These are phyloP conservation scores for Quiscalus mexicanus DNA, from an alignment of 2,113 vertebrate genomes.

Conservation along the genomic window DNA sequence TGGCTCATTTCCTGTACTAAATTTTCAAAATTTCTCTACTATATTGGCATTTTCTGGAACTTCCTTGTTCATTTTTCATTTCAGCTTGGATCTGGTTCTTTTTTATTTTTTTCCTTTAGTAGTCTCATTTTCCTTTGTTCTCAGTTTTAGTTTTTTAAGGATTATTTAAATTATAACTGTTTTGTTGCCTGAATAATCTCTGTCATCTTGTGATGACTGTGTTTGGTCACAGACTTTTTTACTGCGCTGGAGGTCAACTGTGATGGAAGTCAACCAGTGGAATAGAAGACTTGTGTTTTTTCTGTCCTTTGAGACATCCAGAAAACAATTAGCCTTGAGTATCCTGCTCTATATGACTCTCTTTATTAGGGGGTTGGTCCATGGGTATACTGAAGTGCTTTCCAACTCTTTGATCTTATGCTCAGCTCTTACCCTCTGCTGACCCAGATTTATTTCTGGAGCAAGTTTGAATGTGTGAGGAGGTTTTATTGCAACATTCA, in stretches of 20 bases:
- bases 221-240: not conserved
- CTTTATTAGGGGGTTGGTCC: not conserved
- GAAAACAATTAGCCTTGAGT: not conserved
- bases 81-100: not conserved
- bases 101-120: not conserved
- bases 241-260: rapidly evolving
- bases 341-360: not conserved
- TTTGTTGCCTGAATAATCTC: not conserved
- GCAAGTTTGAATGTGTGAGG: not conserved
- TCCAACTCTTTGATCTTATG: not conserved
- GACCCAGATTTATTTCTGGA: not conserved
- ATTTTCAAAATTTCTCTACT: not conserved
- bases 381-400: not conserved
- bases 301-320: not conserved
- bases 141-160: not conserved
- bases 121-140: not conserved
- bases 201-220: not conserved
- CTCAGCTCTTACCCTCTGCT: not conserved
- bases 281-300: not conserved
- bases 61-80: not conserved
- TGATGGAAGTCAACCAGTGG: not conserved
- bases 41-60: not conserved
- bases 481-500: not conserved
- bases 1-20: not conserved
- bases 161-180: not conserved